Conservation (phyloP, 2,797 vertebrate species). For the Apodemus agrarius region DNA sequence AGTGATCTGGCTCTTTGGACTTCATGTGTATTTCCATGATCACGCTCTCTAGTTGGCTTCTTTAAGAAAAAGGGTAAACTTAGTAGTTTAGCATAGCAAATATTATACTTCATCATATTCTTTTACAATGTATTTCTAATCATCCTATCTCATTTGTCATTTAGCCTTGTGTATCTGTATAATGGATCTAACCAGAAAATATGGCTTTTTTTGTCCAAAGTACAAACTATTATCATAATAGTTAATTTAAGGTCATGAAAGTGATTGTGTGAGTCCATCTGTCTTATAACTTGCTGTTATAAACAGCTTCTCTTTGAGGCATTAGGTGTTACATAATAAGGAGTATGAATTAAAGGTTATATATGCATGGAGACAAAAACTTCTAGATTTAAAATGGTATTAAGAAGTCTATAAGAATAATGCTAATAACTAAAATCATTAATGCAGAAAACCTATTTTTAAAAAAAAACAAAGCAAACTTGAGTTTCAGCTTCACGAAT, state of each 20-base stretch:
- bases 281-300: not conserved
- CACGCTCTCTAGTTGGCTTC: not conserved
- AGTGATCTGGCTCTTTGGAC: too few species aligned
- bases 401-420: slow-evolving; percentile 42
- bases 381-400: not conserved
- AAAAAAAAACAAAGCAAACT: not conserved
- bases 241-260: not conserved
- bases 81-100: slow-evolving; percentile 5
- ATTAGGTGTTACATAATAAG: slow-evolving; percentile 9
- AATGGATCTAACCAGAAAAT: not conserved
- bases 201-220: not conserved
- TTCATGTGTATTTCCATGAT: not conserved
- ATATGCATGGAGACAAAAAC: not conserved
- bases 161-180: not conserved
- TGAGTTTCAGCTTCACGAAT: not conserved
- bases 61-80: not conserved
- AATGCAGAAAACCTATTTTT: not conserved
- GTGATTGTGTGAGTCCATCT: slow-evolving; percentile 25
- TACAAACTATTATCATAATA: not conserved
- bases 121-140: slow-evolving; percentile 20
- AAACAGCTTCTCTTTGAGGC: slow-evolving; percentile 19
- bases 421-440: not conserved
- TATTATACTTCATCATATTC: not conserved
- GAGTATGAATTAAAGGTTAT: not conserved
- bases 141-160: not conserved